phyloP scores from a whole-genome alignment of 2,888 invertebrate species.

The Idaea biselata region DNA sequence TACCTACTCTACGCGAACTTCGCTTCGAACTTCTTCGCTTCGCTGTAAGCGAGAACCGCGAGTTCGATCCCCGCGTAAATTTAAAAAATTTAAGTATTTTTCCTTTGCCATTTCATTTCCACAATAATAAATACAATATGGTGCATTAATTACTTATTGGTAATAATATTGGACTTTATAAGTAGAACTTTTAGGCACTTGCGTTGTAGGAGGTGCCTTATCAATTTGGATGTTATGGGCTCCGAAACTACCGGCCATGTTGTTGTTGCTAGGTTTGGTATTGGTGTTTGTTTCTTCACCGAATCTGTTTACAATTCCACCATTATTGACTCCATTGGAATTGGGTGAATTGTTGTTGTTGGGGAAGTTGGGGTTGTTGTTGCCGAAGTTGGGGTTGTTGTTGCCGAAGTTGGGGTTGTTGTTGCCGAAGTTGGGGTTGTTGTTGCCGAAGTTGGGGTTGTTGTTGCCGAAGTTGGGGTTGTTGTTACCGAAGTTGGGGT shows the following conservation, averaged over 20 bases:
- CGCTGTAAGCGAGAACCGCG: too few relatives aligned
- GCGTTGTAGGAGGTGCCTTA: background rate
- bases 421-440: background rate
- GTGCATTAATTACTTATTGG: background rate
- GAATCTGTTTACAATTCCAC: background rate
- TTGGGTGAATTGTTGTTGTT: background rate
- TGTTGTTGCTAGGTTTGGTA: background rate
- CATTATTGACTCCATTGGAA: background rate
- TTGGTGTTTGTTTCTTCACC: background rate
- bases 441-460: background rate
- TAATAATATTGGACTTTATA: background rate
- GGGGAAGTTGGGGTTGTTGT: background rate
- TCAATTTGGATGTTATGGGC: too few relatives aligned
- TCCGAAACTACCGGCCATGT: background rate
- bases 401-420: constrained; percentile 7
- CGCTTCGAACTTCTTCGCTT: too few relatives aligned
- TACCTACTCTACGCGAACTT: too few relatives aligned
- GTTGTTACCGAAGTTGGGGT: background rate
- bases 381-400: background rate
- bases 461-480: background rate
- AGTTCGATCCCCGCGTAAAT: too few relatives aligned
- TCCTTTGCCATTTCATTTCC: background rate
- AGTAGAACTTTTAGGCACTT: background rate
- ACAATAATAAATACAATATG: background rate
- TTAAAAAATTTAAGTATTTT: too few relatives aligned